Base-by-base conservation (phyloP, 2,888 invertebrate species). In the Anodontia alba region DNA sequence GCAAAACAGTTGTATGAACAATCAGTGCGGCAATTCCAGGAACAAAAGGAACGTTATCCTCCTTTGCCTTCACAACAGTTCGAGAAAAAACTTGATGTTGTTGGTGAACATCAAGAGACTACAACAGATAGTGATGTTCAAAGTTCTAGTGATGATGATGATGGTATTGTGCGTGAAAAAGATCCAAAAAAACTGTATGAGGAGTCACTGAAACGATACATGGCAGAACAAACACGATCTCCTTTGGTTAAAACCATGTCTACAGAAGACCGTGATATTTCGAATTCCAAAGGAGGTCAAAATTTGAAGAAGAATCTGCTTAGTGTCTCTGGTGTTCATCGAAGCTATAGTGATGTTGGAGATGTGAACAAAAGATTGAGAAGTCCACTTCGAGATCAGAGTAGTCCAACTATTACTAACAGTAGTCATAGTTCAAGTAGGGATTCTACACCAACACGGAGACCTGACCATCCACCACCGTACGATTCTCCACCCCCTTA, bases 1-100 rank as follows among this genome's bases (percentile, higher is more conserved):
- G 94, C 93, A 17, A 90, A 89, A 77, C 80, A 89, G 46, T 81
- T 94, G 66, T 93, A 93, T 81, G 89, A 91, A 77, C 87, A 92
- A 54, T 93, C 93, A 0, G 80, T 91, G 75, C 75, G 71, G 67
- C 86, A 86, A 69, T 87, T 84, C 66, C 83, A 85, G 62, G 88
- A 88, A 49, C 80, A 85, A 33, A 46, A 73, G 46, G 76, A 76
- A 31, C 68, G 78, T 38, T 29, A 70, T 62, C 73, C 66, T 62
- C 67, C 78, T 15, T 74, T 78, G 23, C 82, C 85, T 15, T 80
- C 82, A 12, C 77, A 82, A 69, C 57, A 67, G 73, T 83, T 81
- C 66, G 87, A 85, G 49, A 72, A 88, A 36, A 82, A 66, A 74
- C 74, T 87, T 36, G 87, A 86, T 67, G 80, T 79, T 33, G 68